Percentiles rank a stretch among this genome's conserved stretches.
Evolutionary conservation across 2,113 vertebrate species (phyloP).

Genomic region (Ailuropoda melanoleuca): DNA sequence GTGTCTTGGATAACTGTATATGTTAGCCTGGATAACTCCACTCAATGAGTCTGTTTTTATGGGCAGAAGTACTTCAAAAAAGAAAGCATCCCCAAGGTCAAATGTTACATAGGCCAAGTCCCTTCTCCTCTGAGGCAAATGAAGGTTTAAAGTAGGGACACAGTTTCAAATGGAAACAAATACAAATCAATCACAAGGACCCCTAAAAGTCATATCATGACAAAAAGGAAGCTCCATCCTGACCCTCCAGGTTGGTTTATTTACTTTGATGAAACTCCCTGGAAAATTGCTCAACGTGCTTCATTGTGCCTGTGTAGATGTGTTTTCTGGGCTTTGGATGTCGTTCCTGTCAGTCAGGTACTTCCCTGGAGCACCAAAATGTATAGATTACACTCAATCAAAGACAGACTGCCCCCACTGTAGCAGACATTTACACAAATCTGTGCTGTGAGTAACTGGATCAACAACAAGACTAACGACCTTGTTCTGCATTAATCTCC

Average conservation of each 20-base stretch:
- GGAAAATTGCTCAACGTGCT: not conserved
- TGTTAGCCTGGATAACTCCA: not conserved
- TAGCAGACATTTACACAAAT: conserved; percentile 54
- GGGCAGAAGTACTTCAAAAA: not conserved
- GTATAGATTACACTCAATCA: conserved; percentile 67
- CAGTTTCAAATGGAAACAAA: conserved; percentile 17
- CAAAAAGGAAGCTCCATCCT: not conserved
- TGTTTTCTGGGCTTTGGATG: conserved; percentile 43
- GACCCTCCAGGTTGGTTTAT: not conserved
- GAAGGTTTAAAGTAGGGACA: not conserved
- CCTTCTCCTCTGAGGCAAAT: not conserved
- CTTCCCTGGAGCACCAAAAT: conserved; percentile 52
- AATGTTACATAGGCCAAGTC: not conserved
- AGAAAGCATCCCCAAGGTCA: not conserved
- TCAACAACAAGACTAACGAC: conserved; percentile 67
- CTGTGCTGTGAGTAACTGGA: conserved; percentile 41
- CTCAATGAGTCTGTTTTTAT: not conserved
- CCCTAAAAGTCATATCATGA: conserved; percentile 42
- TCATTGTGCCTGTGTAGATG: not conserved
- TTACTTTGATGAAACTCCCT: conserved; percentile 44
- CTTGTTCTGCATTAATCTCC: conserved; percentile 59
- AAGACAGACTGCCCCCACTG: conserved; percentile 45
- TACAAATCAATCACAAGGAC: not conserved
- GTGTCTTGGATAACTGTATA: not conserved
- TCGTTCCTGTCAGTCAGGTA: conserved; percentile 21